These are phyloP conservation scores for Aleiodes sp. DNA, from an alignment of 1,140 invertebrate species.

Conservation along the genomic window DNA sequence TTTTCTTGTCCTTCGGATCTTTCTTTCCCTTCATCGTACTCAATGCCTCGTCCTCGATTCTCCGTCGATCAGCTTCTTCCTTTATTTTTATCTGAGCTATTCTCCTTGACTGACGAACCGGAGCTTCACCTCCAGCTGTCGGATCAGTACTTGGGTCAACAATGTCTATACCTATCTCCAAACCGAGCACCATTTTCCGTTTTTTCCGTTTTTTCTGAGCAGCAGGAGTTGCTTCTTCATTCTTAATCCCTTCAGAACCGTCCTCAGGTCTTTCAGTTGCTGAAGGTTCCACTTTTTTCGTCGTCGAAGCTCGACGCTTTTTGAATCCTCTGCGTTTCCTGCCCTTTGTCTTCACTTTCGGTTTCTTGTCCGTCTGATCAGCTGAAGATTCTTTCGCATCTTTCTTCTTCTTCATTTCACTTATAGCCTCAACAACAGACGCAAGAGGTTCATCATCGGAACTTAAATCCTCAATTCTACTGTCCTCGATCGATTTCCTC, in stretches of 20 bases:
- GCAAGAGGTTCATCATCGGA: slow-evolving; percentile 55
- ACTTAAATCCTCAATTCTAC: slow-evolving; percentile 49
- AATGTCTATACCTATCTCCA: slow-evolving; percentile 66
- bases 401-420: neutral
- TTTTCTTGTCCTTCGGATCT: slow-evolving; percentile 53
- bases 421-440: slow-evolving; percentile 34
- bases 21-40: slow-evolving; percentile 68
- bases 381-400: neutral
- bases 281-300: neutral
- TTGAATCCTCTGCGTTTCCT: neutral
- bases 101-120: slow-evolving; percentile 78
- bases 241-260: neutral
- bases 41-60: slow-evolving; percentile 76
- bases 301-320: neutral
- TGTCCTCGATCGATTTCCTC: slow-evolving; percentile 70
- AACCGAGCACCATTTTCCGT: slow-evolving; percentile 65
- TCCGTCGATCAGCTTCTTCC: slow-evolving; percentile 79
- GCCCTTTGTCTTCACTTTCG: neutral
- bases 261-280: neutral
- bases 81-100: slow-evolving; percentile 88
- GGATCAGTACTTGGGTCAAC: slow-evolving; percentile 35
- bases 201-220: slow-evolving; percentile 48
- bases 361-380: neutral
- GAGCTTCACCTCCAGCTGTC: slow-evolving; percentile 55
- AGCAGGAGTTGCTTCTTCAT: neutral